phyloP scores from a whole-genome alignment of 2,113 vertebrate species.

The Chaetura pelagica region DNA sequence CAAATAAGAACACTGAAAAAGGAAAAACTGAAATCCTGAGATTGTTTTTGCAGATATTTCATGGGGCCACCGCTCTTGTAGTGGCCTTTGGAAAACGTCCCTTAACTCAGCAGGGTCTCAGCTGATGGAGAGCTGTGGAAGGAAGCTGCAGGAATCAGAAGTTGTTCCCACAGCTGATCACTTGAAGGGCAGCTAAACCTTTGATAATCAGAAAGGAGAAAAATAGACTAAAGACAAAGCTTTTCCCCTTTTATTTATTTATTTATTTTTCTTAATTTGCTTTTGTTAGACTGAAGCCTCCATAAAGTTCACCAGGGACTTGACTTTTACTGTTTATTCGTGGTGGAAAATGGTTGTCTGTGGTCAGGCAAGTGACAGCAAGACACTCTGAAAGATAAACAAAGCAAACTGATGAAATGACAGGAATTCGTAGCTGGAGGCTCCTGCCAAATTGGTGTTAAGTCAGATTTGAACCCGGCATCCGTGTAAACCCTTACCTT shows the following conservation, averaged over 20 bases:
- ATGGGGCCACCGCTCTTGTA: neutral
- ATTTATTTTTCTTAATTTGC: neutral
- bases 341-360: neutral
- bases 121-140: neutral
- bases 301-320: neutral
- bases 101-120: neutral
- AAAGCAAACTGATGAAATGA: conserved; percentile 20
- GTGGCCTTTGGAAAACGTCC: conserved; percentile 22
- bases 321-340: neutral
- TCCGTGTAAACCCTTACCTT: conserved; percentile 31
- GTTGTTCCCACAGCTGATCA: neutral
- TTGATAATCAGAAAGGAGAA: neutral
- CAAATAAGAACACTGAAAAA: conserved; percentile 47
- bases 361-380: neutral
- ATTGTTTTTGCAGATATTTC: conserved; percentile 30
- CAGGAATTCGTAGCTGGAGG: conserved; percentile 40
- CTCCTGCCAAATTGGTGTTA: conserved; percentile 34
- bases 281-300: neutral
- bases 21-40: conserved; percentile 48
- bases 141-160: neutral
- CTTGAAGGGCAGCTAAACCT: neutral
- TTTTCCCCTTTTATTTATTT: no score
- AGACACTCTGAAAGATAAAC: neutral
- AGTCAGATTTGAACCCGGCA: conserved; percentile 35
- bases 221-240: neutral